Evolutionary conservation across 2,888 invertebrate species (phyloP).

Genomic region (Nymphalis polychloros): DNA sequence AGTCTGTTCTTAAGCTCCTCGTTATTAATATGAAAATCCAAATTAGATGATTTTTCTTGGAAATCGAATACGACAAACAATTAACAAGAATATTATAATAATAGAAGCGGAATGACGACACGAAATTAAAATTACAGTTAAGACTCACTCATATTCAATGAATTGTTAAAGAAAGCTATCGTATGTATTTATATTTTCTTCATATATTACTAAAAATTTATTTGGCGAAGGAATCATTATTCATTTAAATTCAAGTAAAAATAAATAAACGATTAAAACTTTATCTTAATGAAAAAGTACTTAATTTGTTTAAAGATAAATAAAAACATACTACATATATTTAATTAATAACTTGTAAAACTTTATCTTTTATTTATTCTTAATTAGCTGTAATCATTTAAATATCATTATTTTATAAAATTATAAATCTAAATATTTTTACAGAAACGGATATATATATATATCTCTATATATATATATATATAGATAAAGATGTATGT

Average conservation of each 20-base stretch:
- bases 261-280: background rate
- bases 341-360: background rate
- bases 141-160: too few relatives aligned
- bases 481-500: too few relatives aligned
- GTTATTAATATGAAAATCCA: constrained; percentile 31
- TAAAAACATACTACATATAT: background rate
- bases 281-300: background rate
- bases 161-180: too few relatives aligned
- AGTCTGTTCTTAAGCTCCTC: background rate
- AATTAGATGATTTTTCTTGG: constrained; percentile 32
- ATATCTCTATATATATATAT: too few relatives aligned
- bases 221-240: background rate
- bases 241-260: background rate
- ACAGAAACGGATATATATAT: too few relatives aligned
- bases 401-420: too few relatives aligned
- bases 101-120: too few relatives aligned
- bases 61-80: constrained; percentile 29
- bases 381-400: too few relatives aligned
- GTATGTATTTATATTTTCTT: background rate
- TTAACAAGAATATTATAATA: background rate
- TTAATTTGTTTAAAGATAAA: background rate
- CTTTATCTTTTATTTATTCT: too few relatives aligned
- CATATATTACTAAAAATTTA: background rate
- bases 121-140: too few relatives aligned
- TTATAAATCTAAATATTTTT: too few relatives aligned